Percentiles rank a stretch among this genome's conserved stretches.
phyloP scores from a whole-genome alignment of 1,140 invertebrate species.

The Samia ricini region DNA sequence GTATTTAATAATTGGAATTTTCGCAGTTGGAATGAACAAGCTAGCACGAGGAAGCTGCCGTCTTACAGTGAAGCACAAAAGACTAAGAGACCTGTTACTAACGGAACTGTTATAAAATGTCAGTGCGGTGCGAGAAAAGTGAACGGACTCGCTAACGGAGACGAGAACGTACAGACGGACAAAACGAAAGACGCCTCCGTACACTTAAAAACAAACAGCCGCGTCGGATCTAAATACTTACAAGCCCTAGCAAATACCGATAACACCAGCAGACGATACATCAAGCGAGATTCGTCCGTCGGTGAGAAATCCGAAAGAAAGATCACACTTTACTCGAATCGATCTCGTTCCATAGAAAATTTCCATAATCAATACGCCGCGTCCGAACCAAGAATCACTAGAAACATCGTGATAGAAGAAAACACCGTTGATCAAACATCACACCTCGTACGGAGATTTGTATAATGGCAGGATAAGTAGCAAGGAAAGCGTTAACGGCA shows the following conservation, averaged over 20 bases:
- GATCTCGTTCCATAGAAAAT: constrained; percentile 73
- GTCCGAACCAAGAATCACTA: constrained; percentile 39
- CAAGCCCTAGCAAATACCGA: constrained; percentile 64
- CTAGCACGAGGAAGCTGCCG: constrained; percentile 70
- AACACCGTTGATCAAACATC: constrained; percentile 53
- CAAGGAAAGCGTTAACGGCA: constrained; percentile 62
- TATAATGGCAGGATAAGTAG: constrained; percentile 66
- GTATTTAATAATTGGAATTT: constrained; percentile 9
- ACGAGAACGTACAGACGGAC: constrained; percentile 40
- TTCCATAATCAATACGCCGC: constrained; percentile 58
- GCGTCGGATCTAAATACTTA: constrained; percentile 71
- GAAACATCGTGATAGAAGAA: constrained; percentile 55
- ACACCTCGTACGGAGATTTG: constrained; percentile 69
- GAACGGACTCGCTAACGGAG: constrained; percentile 49
- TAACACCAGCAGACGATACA: constrained; percentile 41
- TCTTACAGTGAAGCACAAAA: constrained; percentile 75
- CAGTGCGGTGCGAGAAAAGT: constrained; percentile 64
- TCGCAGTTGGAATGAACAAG: constrained; percentile 74
- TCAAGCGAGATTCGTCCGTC: constrained; percentile 58
- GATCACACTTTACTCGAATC: constrained; percentile 44
- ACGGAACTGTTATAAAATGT: constrained; percentile 64
- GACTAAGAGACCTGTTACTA: constrained; percentile 66
- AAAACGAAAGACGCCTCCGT: constrained; percentile 35
- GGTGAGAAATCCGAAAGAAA: constrained; percentile 51
- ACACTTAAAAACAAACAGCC: constrained; percentile 59